A percentile compares a stretch with the other conserved stretches of the same genome.
Evolutionary conservation across 2,888 invertebrate species (phyloP).

Genomic region (Philereme vetulata): DNA sequence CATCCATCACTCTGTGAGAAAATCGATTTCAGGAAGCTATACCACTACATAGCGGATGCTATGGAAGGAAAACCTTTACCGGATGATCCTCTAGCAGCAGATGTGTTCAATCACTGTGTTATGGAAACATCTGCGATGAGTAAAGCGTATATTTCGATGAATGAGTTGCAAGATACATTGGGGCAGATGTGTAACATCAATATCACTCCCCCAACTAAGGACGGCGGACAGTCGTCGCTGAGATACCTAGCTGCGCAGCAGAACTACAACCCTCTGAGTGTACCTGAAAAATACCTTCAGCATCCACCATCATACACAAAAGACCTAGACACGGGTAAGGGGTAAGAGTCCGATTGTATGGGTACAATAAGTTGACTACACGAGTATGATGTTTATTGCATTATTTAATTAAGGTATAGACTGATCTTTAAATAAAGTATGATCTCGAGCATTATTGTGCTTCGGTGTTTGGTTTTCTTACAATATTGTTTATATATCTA

Average conservation of each 20-base stretch:
- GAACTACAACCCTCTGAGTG: conserved; percentile 65
- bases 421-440: no score
- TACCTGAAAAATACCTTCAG: conserved; percentile 44
- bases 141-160: conserved; percentile 56
- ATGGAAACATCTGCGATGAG: conserved; percentile 63
- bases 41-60: conserved; percentile 66
- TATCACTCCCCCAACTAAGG: conserved; percentile 46
- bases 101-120: conserved; percentile 62
- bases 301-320: conserved; percentile 4
- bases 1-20: conserved; percentile 46
- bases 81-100: conserved; percentile 45
- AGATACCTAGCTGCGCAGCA: conserved; percentile 54
- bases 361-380: no score
- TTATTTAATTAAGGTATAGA: no score
- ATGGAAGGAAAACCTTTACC: conserved; percentile 66
- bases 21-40: conserved; percentile 63
- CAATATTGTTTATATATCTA: no score
- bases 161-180: conserved; percentile 45
- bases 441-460: no score
- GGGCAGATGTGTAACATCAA: conserved; percentile 18
- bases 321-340: no score
- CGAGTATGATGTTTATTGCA: no score
- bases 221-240: conserved; percentile 51
- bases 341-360: no score
- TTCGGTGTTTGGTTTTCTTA: no score